Evolutionary conservation across 2,888 invertebrate genomes (phyloP).

Genomic region (Morpho helenor): DNA sequence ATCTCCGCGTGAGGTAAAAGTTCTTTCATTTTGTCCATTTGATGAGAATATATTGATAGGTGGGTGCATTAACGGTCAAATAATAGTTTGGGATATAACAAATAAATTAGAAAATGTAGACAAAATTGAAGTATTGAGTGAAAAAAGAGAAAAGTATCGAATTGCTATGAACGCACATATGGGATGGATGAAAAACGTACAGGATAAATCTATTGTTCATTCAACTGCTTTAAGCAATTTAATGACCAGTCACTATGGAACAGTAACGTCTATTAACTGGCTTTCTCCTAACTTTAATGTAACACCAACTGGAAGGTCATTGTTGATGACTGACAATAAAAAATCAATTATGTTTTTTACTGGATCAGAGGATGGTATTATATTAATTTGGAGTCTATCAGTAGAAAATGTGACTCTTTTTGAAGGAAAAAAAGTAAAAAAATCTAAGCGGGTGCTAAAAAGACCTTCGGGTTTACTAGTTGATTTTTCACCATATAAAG

Average conservation of each 20-base stretch:
- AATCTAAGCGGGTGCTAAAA: slow-evolving; percentile 64
- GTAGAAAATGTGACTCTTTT: slow-evolving; percentile 54
- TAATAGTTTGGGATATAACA: slow-evolving; percentile 84
- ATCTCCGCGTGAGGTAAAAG: slow-evolving; percentile 82
- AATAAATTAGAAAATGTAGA: slow-evolving; percentile 82
- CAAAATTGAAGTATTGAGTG: slow-evolving; percentile 78
- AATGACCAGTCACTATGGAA: slow-evolving; percentile 79
- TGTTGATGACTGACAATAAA: slow-evolving; percentile 44
- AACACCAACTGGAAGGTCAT: slow-evolving; percentile 78
- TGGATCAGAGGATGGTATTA: slow-evolving; percentile 82
- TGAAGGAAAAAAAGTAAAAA: slow-evolving; percentile 57
- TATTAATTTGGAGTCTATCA: slow-evolving; percentile 86
- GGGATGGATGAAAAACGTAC: slow-evolving; percentile 83
- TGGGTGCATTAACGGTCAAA: slow-evolving; percentile 85
- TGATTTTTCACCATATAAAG: slow-evolving; percentile 80
- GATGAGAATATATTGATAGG: slow-evolving; percentile 85
- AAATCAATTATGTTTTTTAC: slow-evolving; percentile 81
- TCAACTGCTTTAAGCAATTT: slow-evolving; percentile 81
- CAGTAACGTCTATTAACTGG: slow-evolving; percentile 85
- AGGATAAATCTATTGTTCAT: slow-evolving; percentile 77
- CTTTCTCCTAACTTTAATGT: slow-evolving; percentile 80
- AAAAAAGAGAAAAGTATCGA: slow-evolving; percentile 81
- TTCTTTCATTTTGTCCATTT: slow-evolving; percentile 83
- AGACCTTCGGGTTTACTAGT: slow-evolving; percentile 79
- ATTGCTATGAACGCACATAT: slow-evolving; percentile 80